Evolutionary conservation across 2,888 invertebrate species (phyloP), one percentile per base, ranked within the genome.

Genomic region (Polyploca ridens): DNA sequence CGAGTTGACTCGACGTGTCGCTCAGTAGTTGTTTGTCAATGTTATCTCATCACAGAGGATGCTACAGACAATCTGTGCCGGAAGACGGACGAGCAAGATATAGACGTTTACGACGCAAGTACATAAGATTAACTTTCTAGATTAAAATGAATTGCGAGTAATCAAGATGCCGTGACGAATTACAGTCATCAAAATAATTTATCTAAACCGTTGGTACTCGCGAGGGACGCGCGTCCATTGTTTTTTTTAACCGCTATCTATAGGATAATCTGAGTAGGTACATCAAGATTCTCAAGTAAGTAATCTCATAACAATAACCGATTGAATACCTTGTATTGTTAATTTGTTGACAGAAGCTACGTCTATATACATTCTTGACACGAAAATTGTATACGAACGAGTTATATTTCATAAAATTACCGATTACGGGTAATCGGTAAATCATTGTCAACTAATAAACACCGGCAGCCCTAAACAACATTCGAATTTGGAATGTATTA

Each of bases 401-500:
- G 38, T 44, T 44, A 44, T 44, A 14, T 14, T 38, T 44, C 13
- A 14, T 13, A 14, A 44, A 49, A 16, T 19, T 54, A 54, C 54
- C 41, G 41, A 54, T 19, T 19, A 54, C 54, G n/a, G 54, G 27
- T 58, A 58, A 33, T 33, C 44, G 41, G 19, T 58, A 44, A 44
- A 58, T 58, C 38, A 58, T 58, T 54, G 54, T 54, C 54, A 54
- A 54, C 19, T 54, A 54, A 54, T 54, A 54, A 54, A 54, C 54
- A 54, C 54, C 19, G 19, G 54, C 54, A 54, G 54, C 54, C 16
- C 54, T 54, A 19, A 41, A 41, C 75, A 70, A 72, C 75, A 54
- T 77, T 81, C 78, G 67, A 79, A 79, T 81, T 84, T 76, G 69
- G 65, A 77, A 63, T 72, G 66, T 65, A 46, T 63, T 71, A 67